Percentiles rank a stretch among this genome's conserved stretches.
These are phyloP conservation scores for Stichodactyla mertensii DNA, from an alignment of 64 coral and sea anemone species.

Conservation along the genomic window DNA sequence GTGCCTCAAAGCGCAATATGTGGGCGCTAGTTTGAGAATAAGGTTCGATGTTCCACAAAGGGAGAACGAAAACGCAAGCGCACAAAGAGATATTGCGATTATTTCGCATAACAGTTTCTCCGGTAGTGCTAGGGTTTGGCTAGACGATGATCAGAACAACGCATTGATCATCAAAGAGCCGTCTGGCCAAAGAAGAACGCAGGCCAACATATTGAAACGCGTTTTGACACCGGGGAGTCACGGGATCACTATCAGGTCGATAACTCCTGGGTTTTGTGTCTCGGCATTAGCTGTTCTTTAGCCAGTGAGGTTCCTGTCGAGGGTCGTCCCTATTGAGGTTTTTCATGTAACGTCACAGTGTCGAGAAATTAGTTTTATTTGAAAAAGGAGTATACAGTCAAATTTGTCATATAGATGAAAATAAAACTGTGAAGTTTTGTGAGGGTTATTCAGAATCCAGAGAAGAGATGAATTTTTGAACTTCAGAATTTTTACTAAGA, in stretches of 20 bases:
- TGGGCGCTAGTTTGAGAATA: constrained; percentile 62
- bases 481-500: no score
- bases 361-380: not conserved
- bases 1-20: constrained; percentile 75
- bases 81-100: constrained; percentile 50
- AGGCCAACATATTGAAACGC: constrained; percentile 30
- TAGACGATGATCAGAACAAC: constrained; percentile 39
- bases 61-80: not conserved
- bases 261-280: constrained; percentile 78
- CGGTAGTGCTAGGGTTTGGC: constrained; percentile 67
- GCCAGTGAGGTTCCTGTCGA: no score
- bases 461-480: no score
- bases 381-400: no score
- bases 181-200: constrained; percentile 42
- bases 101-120: constrained; percentile 84
- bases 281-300: constrained; percentile 73
- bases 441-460: no score
- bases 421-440: no score
- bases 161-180: constrained; percentile 21
- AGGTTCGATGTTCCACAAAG: constrained; percentile 41
- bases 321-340: not conserved
- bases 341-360: not conserved
- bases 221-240: constrained; percentile 50
- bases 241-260: constrained; percentile 47
- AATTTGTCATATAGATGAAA: no score